Evolutionary conservation across 2,113 vertebrate species (phyloP).

Genomic region (Oriolus oriolus): DNA sequence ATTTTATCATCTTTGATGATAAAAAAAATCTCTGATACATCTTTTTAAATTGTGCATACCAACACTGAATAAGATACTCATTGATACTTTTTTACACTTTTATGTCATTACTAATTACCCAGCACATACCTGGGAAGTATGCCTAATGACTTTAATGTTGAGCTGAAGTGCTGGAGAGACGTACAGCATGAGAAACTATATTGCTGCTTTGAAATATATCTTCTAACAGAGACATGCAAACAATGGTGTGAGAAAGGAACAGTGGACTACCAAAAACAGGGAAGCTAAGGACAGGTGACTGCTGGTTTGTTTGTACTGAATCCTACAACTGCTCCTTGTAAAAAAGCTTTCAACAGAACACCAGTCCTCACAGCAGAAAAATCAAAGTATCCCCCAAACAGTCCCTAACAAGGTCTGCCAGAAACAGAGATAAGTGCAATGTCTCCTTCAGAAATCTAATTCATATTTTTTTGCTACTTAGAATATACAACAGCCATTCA

Average conservation of each 20-base stretch:
- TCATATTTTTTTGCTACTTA: neutral
- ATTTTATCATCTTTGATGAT: neutral
- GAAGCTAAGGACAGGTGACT: neutral
- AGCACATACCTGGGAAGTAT: neutral
- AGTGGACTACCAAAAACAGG: neutral
- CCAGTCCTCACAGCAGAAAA: neutral
- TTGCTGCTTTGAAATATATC: neutral
- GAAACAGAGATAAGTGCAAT: neutral
- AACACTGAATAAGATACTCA: neutral
- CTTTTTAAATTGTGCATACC: neutral
- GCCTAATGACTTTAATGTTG: neutral
- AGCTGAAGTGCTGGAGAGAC: neutral
- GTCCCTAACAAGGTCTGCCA: neutral
- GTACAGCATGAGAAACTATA: neutral
- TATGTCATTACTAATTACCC: neutral
- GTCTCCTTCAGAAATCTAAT: neutral
- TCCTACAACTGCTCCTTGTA: neutral
- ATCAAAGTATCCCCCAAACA: neutral
- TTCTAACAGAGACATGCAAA: neutral
- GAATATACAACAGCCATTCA: neutral
- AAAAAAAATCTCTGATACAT: neutral
- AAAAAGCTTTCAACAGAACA: neutral
- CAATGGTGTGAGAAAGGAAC: neutral
- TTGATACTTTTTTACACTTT: neutral
- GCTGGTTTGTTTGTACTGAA: neutral